Evolutionary conservation across 1,140 invertebrate species (phyloP), one percentile per base, ranked within the genome.

Genomic region (Danaus melanippus): DNA sequence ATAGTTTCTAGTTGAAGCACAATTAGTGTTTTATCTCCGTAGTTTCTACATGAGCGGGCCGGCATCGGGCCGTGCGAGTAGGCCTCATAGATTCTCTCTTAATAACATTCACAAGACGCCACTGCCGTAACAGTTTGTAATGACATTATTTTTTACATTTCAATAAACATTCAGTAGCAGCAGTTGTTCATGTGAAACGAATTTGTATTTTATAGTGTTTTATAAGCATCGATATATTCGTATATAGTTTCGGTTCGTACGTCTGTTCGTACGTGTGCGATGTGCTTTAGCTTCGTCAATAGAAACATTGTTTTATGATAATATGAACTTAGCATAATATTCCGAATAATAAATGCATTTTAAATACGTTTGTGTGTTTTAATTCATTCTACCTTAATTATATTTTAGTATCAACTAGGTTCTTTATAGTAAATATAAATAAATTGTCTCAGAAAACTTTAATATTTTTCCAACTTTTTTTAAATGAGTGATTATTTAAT

Each of bases 311-410:
- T 79, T 72, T 74, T 64, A 68, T 66, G 56, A 65, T 71, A 62
- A 72, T 64, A 71, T 62, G 62, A 70, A 66, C 67, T 73, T 79
- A 79, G 72, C 74, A 79, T 79, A 76, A 79, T 76, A 73, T 79
- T 79, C 74, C 68, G 66, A 64, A 75, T 75, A 76, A 69, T 79
- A 79, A 76, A 73, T 66, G 70, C 74, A 70, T 79, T 79, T 76
- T 74, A 79, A 72, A 72, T 70, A 74, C 50, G 61, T 50, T 32
- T 32, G 4, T 61, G 46, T 64, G 58, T 74, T 66, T 52, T 64
- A 64, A 44, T 45, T 51, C 40, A 32, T 32, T 49, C 12, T 12
- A 49, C 15, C 21, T 32, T 32, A 32, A 32, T 32, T 32, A 32
- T 32, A 4, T 4, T 32, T 7, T 32, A 3, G 6, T 32, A 32